Evolutionary conservation across 2,113 vertebrate species (phyloP).

Genomic region (Pao palembangensis): DNA sequence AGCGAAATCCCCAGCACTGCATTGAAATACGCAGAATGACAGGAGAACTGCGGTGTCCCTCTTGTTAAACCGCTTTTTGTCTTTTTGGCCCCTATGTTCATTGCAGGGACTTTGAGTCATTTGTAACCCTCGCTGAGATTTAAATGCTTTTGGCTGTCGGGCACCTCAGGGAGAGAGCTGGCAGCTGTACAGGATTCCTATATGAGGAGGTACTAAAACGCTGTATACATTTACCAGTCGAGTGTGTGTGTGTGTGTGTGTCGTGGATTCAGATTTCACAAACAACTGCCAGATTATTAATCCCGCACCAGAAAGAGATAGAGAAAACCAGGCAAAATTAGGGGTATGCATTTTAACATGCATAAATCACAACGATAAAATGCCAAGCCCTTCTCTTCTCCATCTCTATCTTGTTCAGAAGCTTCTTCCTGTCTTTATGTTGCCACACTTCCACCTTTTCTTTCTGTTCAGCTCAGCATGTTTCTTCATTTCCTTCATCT

Average conservation of each 20-base stretch:
- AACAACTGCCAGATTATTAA: too few species aligned
- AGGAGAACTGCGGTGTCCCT: slow-evolving; percentile 18
- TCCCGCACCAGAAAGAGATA: too few species aligned
- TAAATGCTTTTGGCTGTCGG: slow-evolving; percentile 56
- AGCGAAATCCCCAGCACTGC: slow-evolving; percentile 30
- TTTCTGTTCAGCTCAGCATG: too few species aligned
- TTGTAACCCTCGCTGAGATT: slow-evolving; percentile 38
- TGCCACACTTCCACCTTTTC: too few species aligned
- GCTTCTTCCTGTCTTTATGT: too few species aligned
- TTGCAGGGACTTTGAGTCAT: slow-evolving; percentile 46
- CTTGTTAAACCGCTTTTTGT: slow-evolving; percentile 50
- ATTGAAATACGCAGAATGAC: slow-evolving; percentile 33
- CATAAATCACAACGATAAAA: too few species aligned
- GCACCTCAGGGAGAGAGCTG: slow-evolving; percentile 38
- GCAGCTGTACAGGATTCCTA: slow-evolving; percentile 48
- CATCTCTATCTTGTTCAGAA: too few species aligned
- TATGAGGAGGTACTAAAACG: slow-evolving; percentile 32
- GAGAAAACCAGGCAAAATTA: too few species aligned
- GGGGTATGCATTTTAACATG: too few species aligned
- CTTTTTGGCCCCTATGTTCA: slow-evolving; percentile 37
- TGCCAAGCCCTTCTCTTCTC: too few species aligned
- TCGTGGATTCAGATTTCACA: not conserved
- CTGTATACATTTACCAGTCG: slow-evolving; percentile 5
- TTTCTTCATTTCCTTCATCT: too few species aligned
- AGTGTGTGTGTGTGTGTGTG: too few species aligned